These are phyloP conservation scores for Varanus salvator DNA, from an alignment of 2,113 vertebrate species.

Conservation along the genomic window DNA sequence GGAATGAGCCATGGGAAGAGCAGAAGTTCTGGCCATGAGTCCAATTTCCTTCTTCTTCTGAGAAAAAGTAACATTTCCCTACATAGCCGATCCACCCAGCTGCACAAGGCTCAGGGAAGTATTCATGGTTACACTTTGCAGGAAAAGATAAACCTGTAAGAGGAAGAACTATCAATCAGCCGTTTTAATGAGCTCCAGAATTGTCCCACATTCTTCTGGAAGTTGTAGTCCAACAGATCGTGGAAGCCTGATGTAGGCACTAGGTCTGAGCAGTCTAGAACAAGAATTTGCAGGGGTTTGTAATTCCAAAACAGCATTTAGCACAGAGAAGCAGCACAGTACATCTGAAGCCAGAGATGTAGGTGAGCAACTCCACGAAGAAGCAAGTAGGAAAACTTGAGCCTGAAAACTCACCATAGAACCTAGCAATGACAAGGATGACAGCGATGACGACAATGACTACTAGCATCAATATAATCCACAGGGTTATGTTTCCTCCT, in stretches of 20 bases:
- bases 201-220: background rate
- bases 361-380: background rate
- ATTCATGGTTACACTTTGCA: too few relatives aligned
- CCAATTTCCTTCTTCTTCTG: background rate
- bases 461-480: too few relatives aligned
- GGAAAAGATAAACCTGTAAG: background rate
- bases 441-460: background rate
- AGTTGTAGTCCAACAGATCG: too few relatives aligned
- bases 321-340: background rate
- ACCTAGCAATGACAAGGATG: too few relatives aligned
- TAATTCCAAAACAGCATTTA: background rate
- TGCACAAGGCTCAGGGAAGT: background rate
- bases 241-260: background rate
- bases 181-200: background rate
- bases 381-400: background rate
- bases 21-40: background rate
- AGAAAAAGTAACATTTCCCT: conserved; percentile 7
- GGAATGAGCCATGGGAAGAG: background rate
- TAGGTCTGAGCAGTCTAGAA: background rate
- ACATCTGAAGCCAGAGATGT: background rate
- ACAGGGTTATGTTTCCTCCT: background rate
- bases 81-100: background rate
- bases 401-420: background rate
- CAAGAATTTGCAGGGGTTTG: background rate
- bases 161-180: background rate